These are phyloP conservation scores for Limnodromus scolopaceus DNA, from an alignment of 2,797 vertebrate genomes.

Conservation along the genomic window DNA sequence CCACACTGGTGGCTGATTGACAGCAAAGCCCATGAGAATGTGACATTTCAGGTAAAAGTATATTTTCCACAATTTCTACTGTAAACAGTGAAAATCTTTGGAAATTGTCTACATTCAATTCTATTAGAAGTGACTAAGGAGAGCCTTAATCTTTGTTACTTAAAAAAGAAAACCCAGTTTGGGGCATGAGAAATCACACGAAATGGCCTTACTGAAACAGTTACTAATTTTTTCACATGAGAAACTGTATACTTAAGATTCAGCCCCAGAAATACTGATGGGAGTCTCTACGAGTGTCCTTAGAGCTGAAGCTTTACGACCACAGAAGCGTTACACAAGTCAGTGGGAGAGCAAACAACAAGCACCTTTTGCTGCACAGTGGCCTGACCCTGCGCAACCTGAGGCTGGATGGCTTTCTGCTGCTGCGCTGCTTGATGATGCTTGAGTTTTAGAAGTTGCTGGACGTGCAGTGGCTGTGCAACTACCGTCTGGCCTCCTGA, in stretches of 20 bases:
- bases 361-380: slow-evolving; percentile 90
- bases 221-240: background rate
- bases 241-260: background rate
- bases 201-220: background rate
- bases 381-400: slow-evolving; percentile 81
- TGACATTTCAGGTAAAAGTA: background rate
- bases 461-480: slow-evolving; percentile 85
- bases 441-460: slow-evolving; percentile 82
- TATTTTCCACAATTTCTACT: background rate
- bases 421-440: slow-evolving; percentile 85
- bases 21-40: background rate
- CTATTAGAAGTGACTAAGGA: background rate
- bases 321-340: background rate
- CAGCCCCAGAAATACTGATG: background rate
- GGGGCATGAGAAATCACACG: background rate
- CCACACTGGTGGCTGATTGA: background rate
- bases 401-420: slow-evolving; percentile 89
- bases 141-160: background rate
- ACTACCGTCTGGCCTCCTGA: slow-evolving; percentile 86
- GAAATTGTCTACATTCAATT: background rate
- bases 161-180: background rate
- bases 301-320: background rate
- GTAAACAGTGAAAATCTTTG: background rate
- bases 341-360: background rate
- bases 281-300: background rate